Evolutionary conservation across 1,140 invertebrate species (phyloP).

Genomic region (Agraylea sexmaculata): DNA sequence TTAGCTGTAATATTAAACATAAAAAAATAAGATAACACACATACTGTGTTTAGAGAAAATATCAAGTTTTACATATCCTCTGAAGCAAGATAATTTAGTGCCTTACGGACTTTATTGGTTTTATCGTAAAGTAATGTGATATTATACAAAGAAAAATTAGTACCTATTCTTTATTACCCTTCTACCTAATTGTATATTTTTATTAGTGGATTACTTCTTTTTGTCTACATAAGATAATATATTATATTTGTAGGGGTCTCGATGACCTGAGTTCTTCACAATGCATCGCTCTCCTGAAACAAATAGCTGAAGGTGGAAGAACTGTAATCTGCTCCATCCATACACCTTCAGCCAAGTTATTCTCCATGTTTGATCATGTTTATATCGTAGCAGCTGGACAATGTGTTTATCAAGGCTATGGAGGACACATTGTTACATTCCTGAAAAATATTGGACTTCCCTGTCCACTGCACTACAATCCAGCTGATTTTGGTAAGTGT

Average conservation of each 20-base stretch:
- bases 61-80: too few relatives aligned
- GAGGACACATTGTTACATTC: slow-evolving; percentile 56
- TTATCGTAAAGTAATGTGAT: too few relatives aligned
- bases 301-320: slow-evolving; percentile 65
- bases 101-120: too few relatives aligned
- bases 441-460: slow-evolving; percentile 49
- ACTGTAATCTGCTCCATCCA: slow-evolving; percentile 88
- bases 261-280: slow-evolving; percentile 67
- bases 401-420: slow-evolving; percentile 61
- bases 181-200: too few relatives aligned
- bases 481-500: slow-evolving; percentile 71
- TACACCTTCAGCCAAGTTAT: slow-evolving; percentile 73
- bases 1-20: too few relatives aligned
- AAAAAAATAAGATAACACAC: too few relatives aligned
- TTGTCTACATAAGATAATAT: too few relatives aligned
- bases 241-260: slow-evolving; percentile 56
- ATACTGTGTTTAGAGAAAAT: too few relatives aligned
- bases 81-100: too few relatives aligned
- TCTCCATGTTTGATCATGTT: slow-evolving; percentile 64
- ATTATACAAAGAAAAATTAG: too few relatives aligned
- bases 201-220: too few relatives aligned
- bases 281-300: slow-evolving; percentile 61
- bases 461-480: slow-evolving; percentile 68
- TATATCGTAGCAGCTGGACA: slow-evolving; percentile 62
- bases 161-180: too few relatives aligned